Percentiles rank a stretch among this genome's conserved stretches.
phyloP scores from a whole-genome alignment of 2,888 invertebrate species.

The Eupsilia transversa region DNA sequence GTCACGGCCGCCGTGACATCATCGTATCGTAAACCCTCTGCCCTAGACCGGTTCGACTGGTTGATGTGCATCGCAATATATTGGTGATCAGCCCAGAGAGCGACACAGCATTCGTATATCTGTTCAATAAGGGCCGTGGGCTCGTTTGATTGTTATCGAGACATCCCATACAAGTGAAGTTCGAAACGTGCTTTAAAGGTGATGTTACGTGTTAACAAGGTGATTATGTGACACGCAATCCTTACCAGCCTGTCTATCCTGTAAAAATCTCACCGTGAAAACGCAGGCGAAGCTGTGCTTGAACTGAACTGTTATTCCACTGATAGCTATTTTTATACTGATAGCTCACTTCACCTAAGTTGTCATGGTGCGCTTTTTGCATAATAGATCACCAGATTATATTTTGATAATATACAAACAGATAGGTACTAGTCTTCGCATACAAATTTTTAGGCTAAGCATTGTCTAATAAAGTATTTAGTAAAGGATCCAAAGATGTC shows the following conservation, averaged over 20 bases:
- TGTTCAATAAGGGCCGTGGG: slow-evolving; percentile 34
- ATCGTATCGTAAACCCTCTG: slow-evolving; percentile 71
- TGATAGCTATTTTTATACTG: too few relatives aligned
- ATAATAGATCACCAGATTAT: too few relatives aligned
- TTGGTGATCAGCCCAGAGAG: slow-evolving; percentile 55
- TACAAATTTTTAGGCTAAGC: slow-evolving; percentile 18
- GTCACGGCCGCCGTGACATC: slow-evolving; percentile 80
- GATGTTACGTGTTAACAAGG: slow-evolving; percentile 33
- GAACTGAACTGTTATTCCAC: too few relatives aligned
- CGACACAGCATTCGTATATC: slow-evolving; percentile 44
- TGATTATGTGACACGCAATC: slow-evolving; percentile 9
- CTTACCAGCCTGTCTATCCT: background rate
- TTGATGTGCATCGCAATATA: slow-evolving; percentile 61
- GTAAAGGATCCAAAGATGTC: slow-evolving; percentile 54
- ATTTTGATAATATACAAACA: slow-evolving; percentile 4
- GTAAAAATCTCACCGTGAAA: too few relatives aligned
- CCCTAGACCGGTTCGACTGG: slow-evolving; percentile 76
- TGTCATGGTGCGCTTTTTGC: too few relatives aligned
- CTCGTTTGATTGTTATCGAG: slow-evolving; percentile 53
- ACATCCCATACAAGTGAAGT: slow-evolving; percentile 28
- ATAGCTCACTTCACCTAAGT: too few relatives aligned
- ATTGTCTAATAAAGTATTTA: slow-evolving; percentile 41
- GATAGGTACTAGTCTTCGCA: background rate
- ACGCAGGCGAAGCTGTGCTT: too few relatives aligned
- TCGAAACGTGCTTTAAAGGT: slow-evolving; percentile 27